Base-by-base conservation (phyloP, 2,113 vertebrate genomes). In the Siphamia tubifer region DNA sequence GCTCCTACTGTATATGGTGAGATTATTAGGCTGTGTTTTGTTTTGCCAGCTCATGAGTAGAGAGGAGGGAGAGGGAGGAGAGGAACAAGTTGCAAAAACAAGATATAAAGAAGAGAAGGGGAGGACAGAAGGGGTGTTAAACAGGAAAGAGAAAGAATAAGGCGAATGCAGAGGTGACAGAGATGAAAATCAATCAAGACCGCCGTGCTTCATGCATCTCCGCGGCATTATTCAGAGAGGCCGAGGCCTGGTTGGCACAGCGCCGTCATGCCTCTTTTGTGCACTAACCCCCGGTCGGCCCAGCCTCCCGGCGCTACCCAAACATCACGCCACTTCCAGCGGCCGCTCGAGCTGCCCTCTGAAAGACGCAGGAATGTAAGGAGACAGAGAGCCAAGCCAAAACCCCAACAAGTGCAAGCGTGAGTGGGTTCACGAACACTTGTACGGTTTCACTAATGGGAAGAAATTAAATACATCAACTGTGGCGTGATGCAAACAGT, bases 261-360 rank as follows among this genome's bases (percentile, higher is more conserved):
- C 11, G 54, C 60, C 47, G 36, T 17, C 42, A 0, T 21, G 53
- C 35, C 58, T 61, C 52, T 62, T 63, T 77, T 79, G 68, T 69
- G 65, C 0, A 45, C 64, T 66, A 61, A 77, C 52, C 73, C 74
- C 4, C n/a, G 8, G 57, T 72, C 67, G 49, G 6, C 38, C 8
- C 17, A 3, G 36, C 51, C 74, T 64, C 68, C 60, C 21, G 17
- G 42, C 54, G 30, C 72, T 69, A 56, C 53, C 56, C 54, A 69
- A 67, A 62, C 74, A 75, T 61, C 74, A 58, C 43, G 43, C 65
- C 73, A 61, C 68, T 69, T 51, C 39, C 2, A 40, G 40, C 51
- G 20, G 13, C 8, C 20, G 24, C 53, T 53, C 21, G 48, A 57
- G 48, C 56, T 61, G 75, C 57, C 42, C 43, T n/a, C n/a, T n/a